A percentile compares a stretch with the other conserved stretches of the same genome.
Conservation (phyloP, 2,888 invertebrate genomes). For the Anoplius nigerrimus region DNA sequence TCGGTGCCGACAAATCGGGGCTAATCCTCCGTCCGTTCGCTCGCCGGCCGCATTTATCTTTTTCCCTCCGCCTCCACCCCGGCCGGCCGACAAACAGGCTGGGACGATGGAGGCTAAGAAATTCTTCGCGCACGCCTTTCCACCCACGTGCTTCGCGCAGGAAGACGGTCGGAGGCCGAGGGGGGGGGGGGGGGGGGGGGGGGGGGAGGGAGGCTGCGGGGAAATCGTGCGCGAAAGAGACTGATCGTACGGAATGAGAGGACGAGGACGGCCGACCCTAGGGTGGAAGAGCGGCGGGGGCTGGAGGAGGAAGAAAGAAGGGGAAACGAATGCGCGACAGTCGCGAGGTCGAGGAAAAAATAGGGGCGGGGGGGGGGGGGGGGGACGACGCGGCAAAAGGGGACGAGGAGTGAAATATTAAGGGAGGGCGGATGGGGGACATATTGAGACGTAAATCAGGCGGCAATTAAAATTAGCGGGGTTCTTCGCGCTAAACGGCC, state of each 20-base stretch:
- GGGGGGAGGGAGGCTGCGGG: no score
- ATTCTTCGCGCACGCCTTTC: constrained; percentile 5
- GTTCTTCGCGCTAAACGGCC: constrained; percentile 71
- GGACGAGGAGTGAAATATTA: neutral
- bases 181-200: neutral
- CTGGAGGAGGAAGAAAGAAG: neutral
- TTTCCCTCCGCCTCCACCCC: constrained; percentile 17
- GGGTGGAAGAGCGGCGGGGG: neutral
- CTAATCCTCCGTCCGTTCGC: constrained; percentile 35
- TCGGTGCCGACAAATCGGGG: constrained; percentile 36
- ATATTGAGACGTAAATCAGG: constrained; percentile 67
- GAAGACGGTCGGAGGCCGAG: neutral
- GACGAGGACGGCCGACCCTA: neutral
- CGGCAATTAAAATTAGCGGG: constrained; percentile 73
- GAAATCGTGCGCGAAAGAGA: neutral
- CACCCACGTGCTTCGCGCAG: neutral
- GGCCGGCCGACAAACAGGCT: constrained; percentile 7
- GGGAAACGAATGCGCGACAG: no score
- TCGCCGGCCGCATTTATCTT: constrained; percentile 39
- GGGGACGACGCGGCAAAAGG: constrained; percentile 5
- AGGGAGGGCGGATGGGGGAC: neutral
- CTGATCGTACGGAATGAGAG: neutral
- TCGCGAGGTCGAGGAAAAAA: no score
- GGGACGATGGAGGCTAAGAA: neutral
- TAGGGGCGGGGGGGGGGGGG: neutral